Percentiles rank a stretch among this genome's conserved stretches.
Evolutionary conservation across 2,113 vertebrate genomes (phyloP).

Genomic region (Cyphomyrus plagiostoma): DNA sequence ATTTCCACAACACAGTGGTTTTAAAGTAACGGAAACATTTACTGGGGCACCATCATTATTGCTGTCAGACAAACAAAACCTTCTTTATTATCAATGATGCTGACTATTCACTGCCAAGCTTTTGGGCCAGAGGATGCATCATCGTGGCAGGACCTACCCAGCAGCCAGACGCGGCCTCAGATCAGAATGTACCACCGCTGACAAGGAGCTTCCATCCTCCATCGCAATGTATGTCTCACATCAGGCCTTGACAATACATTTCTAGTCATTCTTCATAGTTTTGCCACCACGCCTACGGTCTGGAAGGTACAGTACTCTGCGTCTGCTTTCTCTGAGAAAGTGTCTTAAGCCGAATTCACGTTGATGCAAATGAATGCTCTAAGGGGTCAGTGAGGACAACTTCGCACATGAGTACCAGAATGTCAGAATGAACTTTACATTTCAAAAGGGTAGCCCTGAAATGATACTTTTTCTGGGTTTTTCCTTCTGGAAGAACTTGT

Average conservation of each 20-base stretch:
- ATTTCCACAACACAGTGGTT: neutral
- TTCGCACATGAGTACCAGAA: neutral
- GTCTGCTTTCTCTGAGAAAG: neutral
- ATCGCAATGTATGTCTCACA: neutral
- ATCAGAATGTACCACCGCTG: neutral
- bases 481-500: neutral
- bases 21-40: neutral
- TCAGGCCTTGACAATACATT: neutral
- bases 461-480: neutral
- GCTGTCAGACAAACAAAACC: neutral
- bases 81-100: neutral
- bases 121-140: neutral
- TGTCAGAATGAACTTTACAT: slow-evolving; percentile 4
- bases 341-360: neutral
- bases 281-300: neutral
- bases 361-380: neutral
- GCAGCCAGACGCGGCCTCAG: neutral
- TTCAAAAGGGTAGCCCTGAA: neutral
- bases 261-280: neutral
- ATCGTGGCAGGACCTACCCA: neutral
- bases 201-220: neutral
- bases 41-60: neutral
- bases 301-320: neutral
- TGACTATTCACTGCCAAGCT: neutral
- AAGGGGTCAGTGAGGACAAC: neutral